A percentile compares a stretch with the other conserved stretches of the same genome.
These are phyloP conservation scores for Lasioglossum vierecki DNA, from an alignment of 2,888 invertebrate genomes.

Conservation along the genomic window DNA sequence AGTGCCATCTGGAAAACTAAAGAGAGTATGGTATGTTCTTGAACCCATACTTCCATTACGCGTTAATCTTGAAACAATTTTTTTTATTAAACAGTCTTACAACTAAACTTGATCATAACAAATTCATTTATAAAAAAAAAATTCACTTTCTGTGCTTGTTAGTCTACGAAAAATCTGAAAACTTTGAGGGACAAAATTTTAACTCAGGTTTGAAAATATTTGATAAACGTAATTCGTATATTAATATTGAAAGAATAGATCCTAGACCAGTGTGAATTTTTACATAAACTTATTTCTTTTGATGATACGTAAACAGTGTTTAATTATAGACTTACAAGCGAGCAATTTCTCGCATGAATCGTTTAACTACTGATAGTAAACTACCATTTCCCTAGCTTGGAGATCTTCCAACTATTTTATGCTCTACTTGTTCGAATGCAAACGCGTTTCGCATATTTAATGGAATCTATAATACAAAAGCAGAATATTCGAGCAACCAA, in stretches of 20 bases:
- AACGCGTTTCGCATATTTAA: background rate
- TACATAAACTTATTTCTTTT: background rate
- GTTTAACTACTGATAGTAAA: background rate
- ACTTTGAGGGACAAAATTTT: background rate
- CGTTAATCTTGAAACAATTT: background rate
- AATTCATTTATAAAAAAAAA: background rate
- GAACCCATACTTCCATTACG: background rate
- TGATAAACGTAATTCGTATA: background rate
- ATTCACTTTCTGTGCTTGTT: background rate
- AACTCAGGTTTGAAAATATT: background rate
- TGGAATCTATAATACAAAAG: background rate
- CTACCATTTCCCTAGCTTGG: background rate
- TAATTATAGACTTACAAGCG: background rate
- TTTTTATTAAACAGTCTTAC: background rate
- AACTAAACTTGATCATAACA: background rate
- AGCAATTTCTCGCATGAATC: slow-evolving; percentile 5
- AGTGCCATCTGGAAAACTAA: background rate
- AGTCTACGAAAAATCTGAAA: background rate
- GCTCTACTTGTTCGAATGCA: background rate
- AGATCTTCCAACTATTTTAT: background rate
- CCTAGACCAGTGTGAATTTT: background rate
- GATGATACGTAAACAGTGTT: background rate
- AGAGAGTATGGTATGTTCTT: background rate
- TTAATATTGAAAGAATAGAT: background rate
- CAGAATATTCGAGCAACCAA: background rate